A percentile compares a stretch with the other conserved stretches of the same genome.
phyloP scores from a whole-genome alignment of 2,888 invertebrate genomes.

The Thymelicus sylvestris region DNA sequence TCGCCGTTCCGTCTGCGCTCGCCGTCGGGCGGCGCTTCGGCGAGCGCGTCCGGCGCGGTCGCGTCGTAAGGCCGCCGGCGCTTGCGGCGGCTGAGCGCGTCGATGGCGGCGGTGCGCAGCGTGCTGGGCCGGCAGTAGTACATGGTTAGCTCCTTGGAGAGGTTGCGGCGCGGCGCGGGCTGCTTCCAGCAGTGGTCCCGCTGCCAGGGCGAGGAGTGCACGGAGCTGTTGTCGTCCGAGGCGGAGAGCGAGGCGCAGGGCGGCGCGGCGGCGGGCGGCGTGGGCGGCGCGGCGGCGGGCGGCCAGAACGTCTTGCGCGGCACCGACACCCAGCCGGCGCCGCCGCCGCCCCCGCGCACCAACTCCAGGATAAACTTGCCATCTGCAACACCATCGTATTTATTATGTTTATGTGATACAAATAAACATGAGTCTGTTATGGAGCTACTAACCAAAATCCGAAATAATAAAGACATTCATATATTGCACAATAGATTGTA shows the following conservation, averaged over 20 bases:
- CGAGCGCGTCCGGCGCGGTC: conserved; percentile 51
- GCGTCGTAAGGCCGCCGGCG: conserved; percentile 88
- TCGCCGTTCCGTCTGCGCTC: conserved; percentile 66
- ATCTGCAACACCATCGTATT: conserved; percentile 82
- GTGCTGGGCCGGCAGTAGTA: conserved; percentile 86
- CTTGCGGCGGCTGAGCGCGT: conserved; percentile 79
- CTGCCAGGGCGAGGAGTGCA: conserved; percentile 95
- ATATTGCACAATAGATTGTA: no score
- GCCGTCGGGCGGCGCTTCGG: conserved; percentile 60
- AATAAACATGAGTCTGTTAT: no score
- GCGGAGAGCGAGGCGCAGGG: conserved; percentile 90
- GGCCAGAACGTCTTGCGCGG: conserved; percentile 95
- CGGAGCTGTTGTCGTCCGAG: conserved; percentile 95
- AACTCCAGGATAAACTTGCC: conserved; percentile 95
- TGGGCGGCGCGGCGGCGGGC: conserved; percentile 89
- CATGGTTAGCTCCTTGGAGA: conserved; percentile 90
- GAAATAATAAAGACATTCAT: no score
- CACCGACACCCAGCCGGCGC: conserved; percentile 95
- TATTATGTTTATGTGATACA: no score
- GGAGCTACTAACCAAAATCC: no score
- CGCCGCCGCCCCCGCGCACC: conserved; percentile 88
- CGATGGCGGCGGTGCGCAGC: conserved; percentile 72
- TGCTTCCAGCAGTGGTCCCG: conserved; percentile 96
- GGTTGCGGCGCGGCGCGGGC: conserved; percentile 88
- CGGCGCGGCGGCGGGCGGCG: conserved; percentile 78